Base-by-base conservation (phyloP, 1,140 invertebrate species). In the Aphelenchoides avenae region DNA sequence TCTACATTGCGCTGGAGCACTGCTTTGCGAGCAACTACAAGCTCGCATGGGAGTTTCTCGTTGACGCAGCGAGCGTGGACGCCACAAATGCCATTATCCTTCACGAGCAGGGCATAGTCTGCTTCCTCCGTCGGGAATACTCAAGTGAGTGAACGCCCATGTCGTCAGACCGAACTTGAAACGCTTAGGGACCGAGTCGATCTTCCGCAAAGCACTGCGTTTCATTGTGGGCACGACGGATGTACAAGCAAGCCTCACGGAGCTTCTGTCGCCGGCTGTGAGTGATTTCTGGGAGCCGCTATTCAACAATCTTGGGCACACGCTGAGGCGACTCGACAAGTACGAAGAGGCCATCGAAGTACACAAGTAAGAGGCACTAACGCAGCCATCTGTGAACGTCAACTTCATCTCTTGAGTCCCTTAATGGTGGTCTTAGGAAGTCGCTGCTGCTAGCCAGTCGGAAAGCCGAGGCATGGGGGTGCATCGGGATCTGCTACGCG, bases 1-100 rank as follows among this genome's bases (percentile, higher is more conserved):
- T 70, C 4, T 70, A 70, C 43, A 73, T 70, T 15, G 68, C 65
- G n/a, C 33, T 70, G 9, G 60, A 70, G 40, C 56, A 73, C 37
- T 60, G 70, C 18, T 70, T 56, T 20, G 55, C 68, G 20, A 70
- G 65, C 41, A 73, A 73, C 26, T 59, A 65, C 27, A 64, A 69
- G 31, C 48, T 70, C 30, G 70, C 68, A 13, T 37, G 26, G 9
- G 44, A 65, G 22, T 72, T 73, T 57, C 26, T 70, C 11, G 27
- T 40, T 6, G 68, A 70, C 44, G 68, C 70, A 0, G 47, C 47
- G 26, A 26, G 13, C 9, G 46, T 70, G 37, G 51, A 52, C 9
- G 68, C 57, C 15, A 7, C 40, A 7, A 69, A 73, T 60, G 53
- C 68, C 9, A 54, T 72, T 37, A 52, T 70, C 31, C 37, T 57